These are phyloP conservation scores for Syrrhaptes paradoxus DNA, from an alignment of 2,113 vertebrate genomes.

Conservation along the genomic window DNA sequence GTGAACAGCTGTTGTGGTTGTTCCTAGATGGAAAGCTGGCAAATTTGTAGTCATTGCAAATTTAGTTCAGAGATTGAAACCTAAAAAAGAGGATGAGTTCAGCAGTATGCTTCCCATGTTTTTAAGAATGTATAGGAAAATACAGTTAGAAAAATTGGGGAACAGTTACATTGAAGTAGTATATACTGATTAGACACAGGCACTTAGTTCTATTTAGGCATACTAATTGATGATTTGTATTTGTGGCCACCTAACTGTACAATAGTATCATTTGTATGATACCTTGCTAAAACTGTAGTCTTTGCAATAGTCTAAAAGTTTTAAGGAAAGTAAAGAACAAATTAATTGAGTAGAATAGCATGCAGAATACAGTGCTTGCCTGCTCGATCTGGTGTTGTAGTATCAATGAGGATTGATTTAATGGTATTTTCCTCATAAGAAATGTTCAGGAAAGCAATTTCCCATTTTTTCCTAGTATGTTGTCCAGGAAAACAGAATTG, in stretches of 20 bases:
- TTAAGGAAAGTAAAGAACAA: not conserved
- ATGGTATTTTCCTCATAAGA: constrained; percentile 5
- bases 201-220: not conserved
- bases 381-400: not conserved
- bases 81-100: not conserved
- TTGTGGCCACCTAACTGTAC: not conserved
- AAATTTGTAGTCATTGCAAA: not conserved
- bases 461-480: constrained; percentile 28
- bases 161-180: not conserved
- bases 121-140: not conserved
- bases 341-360: not conserved
- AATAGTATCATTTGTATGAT: not conserved
- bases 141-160: not conserved
- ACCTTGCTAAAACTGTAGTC: not conserved
- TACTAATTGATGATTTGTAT: not conserved
- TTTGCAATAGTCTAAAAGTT: not conserved
- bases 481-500: constrained; percentile 44
- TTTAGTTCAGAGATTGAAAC: not conserved
- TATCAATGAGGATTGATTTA: not conserved
- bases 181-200: not conserved
- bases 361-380: not conserved
- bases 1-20: not conserved
- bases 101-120: not conserved
- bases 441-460: not conserved
- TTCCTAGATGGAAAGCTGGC: not conserved